Evolutionary conservation across 30 jellyfish, hydroid and myxozoan genomes (phyloP).

Genomic region (Clytia hemisphaerica): DNA sequence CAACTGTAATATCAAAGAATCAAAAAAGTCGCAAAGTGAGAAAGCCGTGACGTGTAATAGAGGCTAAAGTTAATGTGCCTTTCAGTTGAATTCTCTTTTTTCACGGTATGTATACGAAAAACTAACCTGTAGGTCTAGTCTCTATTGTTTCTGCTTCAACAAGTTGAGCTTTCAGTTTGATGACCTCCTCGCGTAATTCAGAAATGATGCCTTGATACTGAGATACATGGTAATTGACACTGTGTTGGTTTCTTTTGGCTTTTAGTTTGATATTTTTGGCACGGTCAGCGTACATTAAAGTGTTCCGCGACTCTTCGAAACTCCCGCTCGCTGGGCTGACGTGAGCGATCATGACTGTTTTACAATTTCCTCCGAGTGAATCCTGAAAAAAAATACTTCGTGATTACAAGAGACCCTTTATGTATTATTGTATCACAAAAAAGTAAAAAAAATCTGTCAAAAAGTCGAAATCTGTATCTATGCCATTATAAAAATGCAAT

Average conservation of each 20-base stretch:
- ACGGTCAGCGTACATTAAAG: conserved; percentile 92
- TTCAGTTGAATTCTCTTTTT: no score
- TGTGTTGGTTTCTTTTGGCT: conserved; percentile 85
- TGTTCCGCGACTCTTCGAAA: conserved; percentile 89
- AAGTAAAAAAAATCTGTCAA: no score
- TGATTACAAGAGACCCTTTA: no score
- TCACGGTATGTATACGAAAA: background rate
- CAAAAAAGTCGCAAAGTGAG: no score
- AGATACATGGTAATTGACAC: conserved; percentile 89
- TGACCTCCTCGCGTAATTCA: conserved; percentile 86
- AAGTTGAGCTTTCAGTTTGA: conserved; percentile 70
- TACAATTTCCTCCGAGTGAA: conserved; percentile 96
- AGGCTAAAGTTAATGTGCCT: no score
- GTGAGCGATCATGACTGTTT: conserved; percentile 96
- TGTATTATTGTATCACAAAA: no score
- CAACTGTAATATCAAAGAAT: no score
- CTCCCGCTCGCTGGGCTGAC: conserved; percentile 97
- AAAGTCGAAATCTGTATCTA: no score
- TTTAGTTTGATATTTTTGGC: conserved; percentile 90
- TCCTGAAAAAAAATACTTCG: conserved; percentile 48
- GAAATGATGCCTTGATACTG: conserved; percentile 91
- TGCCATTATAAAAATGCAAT: no score
- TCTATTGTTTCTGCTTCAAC: conserved; percentile 44
- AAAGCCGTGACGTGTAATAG: no score
- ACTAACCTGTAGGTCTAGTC: conserved; percentile 13